Percentiles rank a stretch among this genome's conserved stretches.
phyloP scores from a whole-genome alignment of 1,140 invertebrate genomes.

The Ostrea edulis region DNA sequence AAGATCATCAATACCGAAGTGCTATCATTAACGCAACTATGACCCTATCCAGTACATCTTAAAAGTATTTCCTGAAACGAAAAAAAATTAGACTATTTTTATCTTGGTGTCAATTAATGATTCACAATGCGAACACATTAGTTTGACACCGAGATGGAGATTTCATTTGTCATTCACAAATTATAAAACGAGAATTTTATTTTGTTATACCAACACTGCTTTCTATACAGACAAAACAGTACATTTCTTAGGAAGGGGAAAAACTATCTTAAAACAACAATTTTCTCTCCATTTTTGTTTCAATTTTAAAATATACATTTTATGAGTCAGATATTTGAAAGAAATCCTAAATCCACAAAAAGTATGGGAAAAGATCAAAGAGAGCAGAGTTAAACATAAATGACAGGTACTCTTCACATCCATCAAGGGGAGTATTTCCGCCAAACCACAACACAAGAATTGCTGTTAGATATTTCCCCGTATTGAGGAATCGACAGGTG shows the following conservation, averaged over 20 bases:
- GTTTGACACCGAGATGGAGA: background rate
- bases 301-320: background rate
- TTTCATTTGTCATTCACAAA: background rate
- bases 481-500: conserved; percentile 28
- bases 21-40: background rate
- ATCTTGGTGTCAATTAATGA: conserved; percentile 23
- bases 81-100: conserved; percentile 14
- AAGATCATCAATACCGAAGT: background rate
- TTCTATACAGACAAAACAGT: too few species aligned
- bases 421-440: background rate
- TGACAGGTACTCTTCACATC: background rate
- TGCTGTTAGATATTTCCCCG: conserved; percentile 12
- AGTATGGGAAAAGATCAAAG: background rate
- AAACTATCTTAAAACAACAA: background rate
- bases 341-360: background rate
- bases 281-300: background rate
- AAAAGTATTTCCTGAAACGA: conserved; percentile 33
- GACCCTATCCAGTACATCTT: background rate
- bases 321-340: background rate
- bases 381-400: background rate
- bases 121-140: background rate
- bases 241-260: too few species aligned
- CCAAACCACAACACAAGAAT: conserved; percentile 30
- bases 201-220: background rate
- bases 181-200: background rate